phyloP scores from a whole-genome alignment of 2,888 invertebrate species.

The Candidula unifasciata region DNA sequence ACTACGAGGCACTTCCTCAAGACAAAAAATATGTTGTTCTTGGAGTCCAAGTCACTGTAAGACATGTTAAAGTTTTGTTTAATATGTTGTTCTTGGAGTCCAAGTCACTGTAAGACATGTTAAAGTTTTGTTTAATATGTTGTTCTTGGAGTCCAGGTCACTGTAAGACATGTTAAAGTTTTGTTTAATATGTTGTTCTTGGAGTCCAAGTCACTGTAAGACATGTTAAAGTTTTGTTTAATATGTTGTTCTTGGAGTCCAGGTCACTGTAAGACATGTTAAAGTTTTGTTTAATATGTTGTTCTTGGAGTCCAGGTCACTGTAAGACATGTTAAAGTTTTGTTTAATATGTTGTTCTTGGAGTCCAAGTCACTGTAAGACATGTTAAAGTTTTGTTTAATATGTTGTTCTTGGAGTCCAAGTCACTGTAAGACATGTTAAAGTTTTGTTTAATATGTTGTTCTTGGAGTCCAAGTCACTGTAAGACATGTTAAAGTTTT shows the following conservation, averaged over 20 bases:
- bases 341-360: not conserved
- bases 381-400: too few relatives aligned
- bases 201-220: constrained; percentile 20
- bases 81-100: not conserved
- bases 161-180: not conserved
- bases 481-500: too few relatives aligned
- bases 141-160: not conserved
- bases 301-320: not conserved
- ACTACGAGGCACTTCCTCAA: constrained; percentile 22
- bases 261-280: too few relatives aligned
- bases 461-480: too few relatives aligned
- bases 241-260: not conserved
- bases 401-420: not conserved
- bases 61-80: not conserved
- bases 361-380: too few relatives aligned
- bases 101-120: constrained; percentile 8
- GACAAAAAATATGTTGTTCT: constrained; percentile 4
- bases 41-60: constrained; percentile 16
- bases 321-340: too few relatives aligned
- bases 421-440: too few relatives aligned
- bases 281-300: not conserved
- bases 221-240: not conserved
- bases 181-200: not conserved
- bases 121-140: not conserved
- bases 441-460: too few relatives aligned